Conservation (phyloP, 30 jellyfish, hydroid and myxozoan species). For the Turritopsis dohrnii region DNA sequence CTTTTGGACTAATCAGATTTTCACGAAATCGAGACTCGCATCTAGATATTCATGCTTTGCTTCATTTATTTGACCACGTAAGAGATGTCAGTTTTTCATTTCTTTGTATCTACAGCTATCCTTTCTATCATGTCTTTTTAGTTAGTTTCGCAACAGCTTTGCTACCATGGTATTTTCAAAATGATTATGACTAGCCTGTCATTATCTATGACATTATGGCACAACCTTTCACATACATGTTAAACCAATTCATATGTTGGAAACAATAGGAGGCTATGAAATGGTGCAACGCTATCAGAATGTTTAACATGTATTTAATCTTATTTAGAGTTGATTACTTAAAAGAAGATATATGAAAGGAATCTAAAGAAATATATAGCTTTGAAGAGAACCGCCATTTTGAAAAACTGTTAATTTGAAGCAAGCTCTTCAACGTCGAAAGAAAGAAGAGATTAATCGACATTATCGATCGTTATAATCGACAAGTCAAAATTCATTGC, state of each 20-base stretch:
- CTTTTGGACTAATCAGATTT: too few species aligned
- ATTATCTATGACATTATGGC: not conserved
- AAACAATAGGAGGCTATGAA: not conserved
- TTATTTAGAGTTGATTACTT: not conserved
- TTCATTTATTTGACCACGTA: too few species aligned
- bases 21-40: too few species aligned
- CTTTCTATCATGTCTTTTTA: too few species aligned
- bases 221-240: not conserved
- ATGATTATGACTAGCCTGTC: not conserved
- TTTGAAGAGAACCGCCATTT: not conserved
- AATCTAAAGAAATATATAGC: not conserved
- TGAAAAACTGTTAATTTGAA: not conserved
- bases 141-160: not conserved
- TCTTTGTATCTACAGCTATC: too few species aligned
- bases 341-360: not conserved
- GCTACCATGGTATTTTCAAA: not conserved
- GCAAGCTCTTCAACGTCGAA: not conserved
- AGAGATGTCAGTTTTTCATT: too few species aligned
- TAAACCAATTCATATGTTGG: not conserved
- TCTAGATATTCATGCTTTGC: too few species aligned
- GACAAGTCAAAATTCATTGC: not conserved
- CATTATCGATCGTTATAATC: too few species aligned
- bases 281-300: not conserved
- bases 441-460: not conserved
- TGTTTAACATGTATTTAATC: not conserved